Evolutionary conservation across 2,797 vertebrate genomes (phyloP), one percentile per base, ranked within the genome.

Genomic region (Rhinatrema bivittatum): DNA sequence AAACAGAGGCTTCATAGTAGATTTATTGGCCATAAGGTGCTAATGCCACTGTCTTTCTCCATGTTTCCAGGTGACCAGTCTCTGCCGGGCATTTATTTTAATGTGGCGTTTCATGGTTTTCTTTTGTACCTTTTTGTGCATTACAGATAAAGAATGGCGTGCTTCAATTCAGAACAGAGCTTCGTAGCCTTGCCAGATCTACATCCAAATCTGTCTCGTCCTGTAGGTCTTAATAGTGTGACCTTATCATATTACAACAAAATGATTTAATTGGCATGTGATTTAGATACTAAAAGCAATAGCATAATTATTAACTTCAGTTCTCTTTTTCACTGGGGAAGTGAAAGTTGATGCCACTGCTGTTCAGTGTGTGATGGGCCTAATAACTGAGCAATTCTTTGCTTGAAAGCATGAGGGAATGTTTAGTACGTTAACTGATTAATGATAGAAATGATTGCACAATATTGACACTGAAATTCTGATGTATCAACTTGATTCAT

Each of bases 161-260:
- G 45, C 53, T 68, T 56, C 43, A 37, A 53, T 40, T 67, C 79
- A 56, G 29, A 61, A 36, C 70, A 70, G 39, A 78, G 56, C 42
- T 83, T 55, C 47, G 78, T 91, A 28, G 56, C 87, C 13, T 89
- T 98, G 65, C 87, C 87, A 50, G 88, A 92, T 55, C 81, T 98
- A 27, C 87, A 89, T 54, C 88, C 90, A 42, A 96, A 82, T 65
- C 77, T 89, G 50, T 81, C 79, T 63, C 87, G 84, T 66, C 73
- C 87, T 42, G 94, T 97, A 80, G 78, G 93, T 87, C 59, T 39
- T 47, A 13, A 6, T 42, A 42, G 56, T 25, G 42, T 48, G 43
- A 25, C 38, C 21, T 27, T 39, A 48, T 65, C 53, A 25, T 13
- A 45, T 64, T 60, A 64, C 56, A 22, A 41, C 42, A 53, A 51